Evolutionary conservation across 53 echinoderm and acorn worm species (phyloP), one percentile per base, ranked within the genome.

Genomic region (Arbacia lixula): DNA sequence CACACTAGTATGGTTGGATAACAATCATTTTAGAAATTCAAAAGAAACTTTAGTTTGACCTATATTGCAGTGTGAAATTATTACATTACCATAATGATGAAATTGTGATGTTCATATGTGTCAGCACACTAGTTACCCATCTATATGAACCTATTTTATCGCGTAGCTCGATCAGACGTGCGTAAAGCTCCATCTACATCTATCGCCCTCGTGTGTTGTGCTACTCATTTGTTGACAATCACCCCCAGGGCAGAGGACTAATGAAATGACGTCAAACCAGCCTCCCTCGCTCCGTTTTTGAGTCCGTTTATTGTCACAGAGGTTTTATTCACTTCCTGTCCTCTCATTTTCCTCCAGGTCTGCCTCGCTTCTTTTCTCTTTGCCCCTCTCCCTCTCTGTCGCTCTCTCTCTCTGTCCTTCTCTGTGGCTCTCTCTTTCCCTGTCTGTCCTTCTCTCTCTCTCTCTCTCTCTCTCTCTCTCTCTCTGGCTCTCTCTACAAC

Each of bases 191-290:
- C n/a, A n/a, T n/a, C n/a, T n/a, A n/a, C n/a, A n/a, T n/a, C n/a
- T n/a, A n/a, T n/a, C n/a, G n/a, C n/a, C n/a, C n/a, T n/a, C n/a
- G n/a, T n/a, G n/a, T n/a, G n/a, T n/a, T n/a, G n/a, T n/a, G n/a
- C n/a, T n/a, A n/a, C n/a, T n/a, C n/a, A n/a, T n/a, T 66, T 66
- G 66, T 36, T 66, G 66, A 66, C 66, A 10, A 66, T 20, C 20
- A 66, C 12, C 36, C 20, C 36, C 20, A 66, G 66, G 36, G 38
- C 38, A 10, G 28, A 66, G 38, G 66, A 32, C 30, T 62, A n/a
- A 62, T 34, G 63, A 62, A 31, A 66, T 66, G 66, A 66, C 66
- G 66, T 66, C 66, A 66, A 66, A 66, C 66, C 10, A 38, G 36
- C 66, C 66, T n/a, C 9, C 19, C 8, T 36, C 38, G 2, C 36